These are phyloP conservation scores for Dicyrtomina minuta DNA, from an alignment of 2,888 invertebrate species.

Conservation along the genomic window DNA sequence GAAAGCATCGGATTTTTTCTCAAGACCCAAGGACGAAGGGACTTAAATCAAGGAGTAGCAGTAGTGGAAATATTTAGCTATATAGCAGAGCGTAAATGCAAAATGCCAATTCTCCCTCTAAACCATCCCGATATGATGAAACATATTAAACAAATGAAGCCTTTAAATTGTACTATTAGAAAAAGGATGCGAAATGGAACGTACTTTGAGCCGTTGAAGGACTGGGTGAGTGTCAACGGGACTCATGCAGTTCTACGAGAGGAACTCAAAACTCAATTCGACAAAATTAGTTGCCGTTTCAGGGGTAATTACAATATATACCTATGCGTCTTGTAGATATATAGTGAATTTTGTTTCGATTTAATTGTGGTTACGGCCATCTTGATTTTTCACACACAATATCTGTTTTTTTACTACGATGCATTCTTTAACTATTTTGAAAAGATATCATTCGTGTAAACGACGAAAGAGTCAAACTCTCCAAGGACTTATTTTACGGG, in stretches of 20 bases:
- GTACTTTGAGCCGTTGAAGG: too few species aligned
- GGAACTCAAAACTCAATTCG: conserved; percentile 58
- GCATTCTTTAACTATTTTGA: not conserved
- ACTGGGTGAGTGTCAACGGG: conserved; percentile 79
- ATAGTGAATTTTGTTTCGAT: not conserved
- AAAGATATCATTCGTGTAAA: conserved; percentile 72
- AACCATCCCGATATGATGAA: conserved; percentile 72
- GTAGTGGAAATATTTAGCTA: too few species aligned
- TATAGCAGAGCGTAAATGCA: too few species aligned
- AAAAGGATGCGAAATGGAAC: too few species aligned
- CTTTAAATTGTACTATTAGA: conserved; percentile 63
- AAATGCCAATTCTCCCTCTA: too few species aligned
- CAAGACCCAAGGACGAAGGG: too few species aligned
- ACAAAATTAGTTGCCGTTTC: conserved; percentile 63
- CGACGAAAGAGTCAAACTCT: too few species aligned
- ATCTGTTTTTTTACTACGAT: not conserved
- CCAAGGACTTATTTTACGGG: too few species aligned
- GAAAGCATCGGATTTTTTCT: too few species aligned
- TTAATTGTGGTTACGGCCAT: not conserved
- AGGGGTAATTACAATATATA: conserved; percentile 55
- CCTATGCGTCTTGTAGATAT: not conserved
- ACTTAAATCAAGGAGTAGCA: too few species aligned
- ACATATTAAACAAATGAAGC: conserved; percentile 66
- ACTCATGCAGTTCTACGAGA: conserved; percentile 62
- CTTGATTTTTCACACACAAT: too few species aligned